Base-by-base conservation (phyloP, 1,140 invertebrate genomes). In the Zaprionus ghesquierei region DNA sequence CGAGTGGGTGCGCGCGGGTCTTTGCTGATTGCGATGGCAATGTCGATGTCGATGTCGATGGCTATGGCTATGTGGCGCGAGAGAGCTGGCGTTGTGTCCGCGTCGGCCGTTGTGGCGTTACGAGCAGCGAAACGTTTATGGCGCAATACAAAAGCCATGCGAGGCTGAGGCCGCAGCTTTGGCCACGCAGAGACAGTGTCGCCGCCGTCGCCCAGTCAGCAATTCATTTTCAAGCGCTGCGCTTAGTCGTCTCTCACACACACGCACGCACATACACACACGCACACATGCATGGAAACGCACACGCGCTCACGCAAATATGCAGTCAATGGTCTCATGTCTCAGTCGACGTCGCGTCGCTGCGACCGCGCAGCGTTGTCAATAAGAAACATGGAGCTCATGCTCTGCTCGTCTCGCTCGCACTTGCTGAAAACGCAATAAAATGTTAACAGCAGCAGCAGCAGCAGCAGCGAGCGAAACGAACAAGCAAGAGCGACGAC, bases 61-160 rank as follows among this genome's bases (percentile, higher is more conserved):
- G 41, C 41, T n/a, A n/a, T n/a, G n/a, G n/a, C n/a, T n/a, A n/a
- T n/a, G n/a, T n/a, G n/a, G n/a, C n/a, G n/a, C n/a, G n/a, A n/a
- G 41, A 46, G 41, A 46, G 41, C 38, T 69, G 58, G 66, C 72
- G 66, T 60, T 75, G 74, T 72, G 79, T 81, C 80, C 80, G 80
- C 85, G 76, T 78, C 84, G 84, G 89, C 81, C 90, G 90, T 91
- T 91, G 82, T 86, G 79, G 90, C 90, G 90, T 91, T 91, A 91
- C 89, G 90, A 91, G 81, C 89, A 91, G 90, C 90, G 85, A 90
- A 91, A 90, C 90, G 90, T 91, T 91, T 91, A 91, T 91, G 90
- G 85, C 84, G 85, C 90, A 91, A 91, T 91, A 91, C 90, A 91
- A 91, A 91, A 91, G 90, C 90, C 86, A 90, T 90, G 87, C 77